Percentiles rank a stretch among this genome's conserved stretches.
Evolutionary conservation across 1,140 invertebrate species (phyloP).

Genomic region (Adelges cooleyi): DNA sequence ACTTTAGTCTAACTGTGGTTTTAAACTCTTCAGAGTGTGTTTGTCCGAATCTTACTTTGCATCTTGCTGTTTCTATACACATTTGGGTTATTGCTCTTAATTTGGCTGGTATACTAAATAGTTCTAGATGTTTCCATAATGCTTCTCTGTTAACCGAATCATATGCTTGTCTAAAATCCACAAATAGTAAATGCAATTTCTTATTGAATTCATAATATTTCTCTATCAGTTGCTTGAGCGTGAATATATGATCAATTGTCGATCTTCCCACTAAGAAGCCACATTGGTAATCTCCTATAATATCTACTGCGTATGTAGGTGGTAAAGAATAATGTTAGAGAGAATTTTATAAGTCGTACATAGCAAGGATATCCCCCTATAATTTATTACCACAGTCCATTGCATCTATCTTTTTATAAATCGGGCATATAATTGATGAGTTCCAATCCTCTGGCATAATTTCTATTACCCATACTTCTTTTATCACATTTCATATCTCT

Average conservation of each 20-base stretch:
- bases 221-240: too few species aligned
- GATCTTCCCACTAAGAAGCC: conserved; percentile 4
- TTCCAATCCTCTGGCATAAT: too few species aligned
- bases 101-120: neutral
- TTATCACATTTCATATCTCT: too few species aligned
- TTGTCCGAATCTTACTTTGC: neutral
- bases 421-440: neutral
- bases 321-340: too few species aligned
- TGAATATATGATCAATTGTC: neutral
- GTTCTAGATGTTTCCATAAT: neutral
- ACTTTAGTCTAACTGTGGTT: neutral
- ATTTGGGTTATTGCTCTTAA: neutral
- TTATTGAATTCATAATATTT: neutral
- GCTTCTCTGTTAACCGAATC: neutral
- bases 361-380: conserved; percentile 32
- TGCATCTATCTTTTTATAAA: conserved; percentile 33
- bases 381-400: conserved; percentile 32
- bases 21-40: neutral
- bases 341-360: neutral
- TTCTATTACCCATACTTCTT: too few species aligned
- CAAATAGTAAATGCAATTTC: neutral
- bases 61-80: neutral
- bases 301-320: neutral
- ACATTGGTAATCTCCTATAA: neutral
- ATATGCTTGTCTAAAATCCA: conserved; percentile 7